Base-by-base conservation (phyloP, 2,113 vertebrate genomes). In the Cercocebus atys region DNA sequence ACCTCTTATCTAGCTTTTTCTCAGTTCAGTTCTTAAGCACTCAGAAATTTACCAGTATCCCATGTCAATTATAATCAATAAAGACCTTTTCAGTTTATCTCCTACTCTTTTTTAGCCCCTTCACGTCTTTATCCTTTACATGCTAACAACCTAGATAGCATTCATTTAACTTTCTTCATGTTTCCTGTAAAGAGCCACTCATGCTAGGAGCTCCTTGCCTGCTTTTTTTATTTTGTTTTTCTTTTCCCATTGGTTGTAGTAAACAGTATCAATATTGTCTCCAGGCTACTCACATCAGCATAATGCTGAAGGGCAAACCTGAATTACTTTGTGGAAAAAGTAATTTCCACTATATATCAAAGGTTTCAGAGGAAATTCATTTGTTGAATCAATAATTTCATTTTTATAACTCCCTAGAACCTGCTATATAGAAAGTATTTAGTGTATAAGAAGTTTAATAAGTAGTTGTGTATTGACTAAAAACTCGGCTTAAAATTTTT, bases 301-400 rank as follows among this genome's bases (percentile, higher is more conserved):
- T 2, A 88, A 1, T 93, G 11, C 14, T 72, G 5, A 61, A 81
- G 22, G 35, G 35, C n/a, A 78, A 88, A 52, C 92, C 13, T 82
- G n/a, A 35, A 93, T 93, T 95, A 66, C 68, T 96, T 84, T 55
- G 40, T 73, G 43, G 66, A 78, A 93, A 64, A 97, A 95, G 52
- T 66, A 66, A 88, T 88, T 85, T 86, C 82, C 3, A 95, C 11
- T 55, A 25, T 16, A 12, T 79, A 93, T 40, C 40, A 94, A 94
- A 96, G 35, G 17, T 80, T 82, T 97, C 73, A 75, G 22, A 94
- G 85, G 52, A 70, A 75, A 32, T 70, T 85, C 59, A 50, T 61
- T 88, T 52, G 25, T 55, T 93, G 38, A 94, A 93, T 93, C n/a
- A 75, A 2, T 70, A 82, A 82, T 66, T 50, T 85, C 32, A 90